These are phyloP conservation scores for Platorchestia sp. DNA, from an alignment of 1,140 invertebrate species.

Conservation along the genomic window DNA sequence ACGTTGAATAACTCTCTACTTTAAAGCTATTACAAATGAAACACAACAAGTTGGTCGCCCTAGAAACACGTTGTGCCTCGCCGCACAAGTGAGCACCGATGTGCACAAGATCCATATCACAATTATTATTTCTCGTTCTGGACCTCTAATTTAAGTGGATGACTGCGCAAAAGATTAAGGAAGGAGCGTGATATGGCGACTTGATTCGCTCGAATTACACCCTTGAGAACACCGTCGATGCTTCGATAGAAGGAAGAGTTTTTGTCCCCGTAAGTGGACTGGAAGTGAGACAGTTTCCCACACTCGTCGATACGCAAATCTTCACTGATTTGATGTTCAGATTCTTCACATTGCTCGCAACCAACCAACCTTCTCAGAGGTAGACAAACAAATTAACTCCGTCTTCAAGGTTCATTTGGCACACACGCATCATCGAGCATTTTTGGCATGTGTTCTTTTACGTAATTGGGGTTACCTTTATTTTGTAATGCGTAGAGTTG, in stretches of 20 bases:
- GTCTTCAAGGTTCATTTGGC: background rate
- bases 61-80: background rate
- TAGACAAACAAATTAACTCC: background rate
- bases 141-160: background rate
- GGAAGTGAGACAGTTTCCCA: background rate
- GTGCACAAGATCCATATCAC: background rate
- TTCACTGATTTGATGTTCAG: background rate
- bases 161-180: background rate
- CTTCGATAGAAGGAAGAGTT: background rate
- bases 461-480: too few species aligned
- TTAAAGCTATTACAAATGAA: background rate
- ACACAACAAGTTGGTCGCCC: background rate
- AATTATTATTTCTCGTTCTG: background rate
- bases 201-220: background rate
- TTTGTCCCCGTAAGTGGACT: background rate
- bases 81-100: background rate
- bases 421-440: too few species aligned
- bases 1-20: background rate
- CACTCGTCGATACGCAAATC: background rate
- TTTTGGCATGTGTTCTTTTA: too few species aligned
- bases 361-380: background rate
- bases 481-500: too few species aligned
- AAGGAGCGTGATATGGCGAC: background rate
- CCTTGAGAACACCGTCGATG: background rate
- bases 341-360: background rate